Percentiles rank a stretch among this genome's conserved stretches.
Conservation (phyloP, 2,797 vertebrate species). For the Sparidentex hasta region DNA sequence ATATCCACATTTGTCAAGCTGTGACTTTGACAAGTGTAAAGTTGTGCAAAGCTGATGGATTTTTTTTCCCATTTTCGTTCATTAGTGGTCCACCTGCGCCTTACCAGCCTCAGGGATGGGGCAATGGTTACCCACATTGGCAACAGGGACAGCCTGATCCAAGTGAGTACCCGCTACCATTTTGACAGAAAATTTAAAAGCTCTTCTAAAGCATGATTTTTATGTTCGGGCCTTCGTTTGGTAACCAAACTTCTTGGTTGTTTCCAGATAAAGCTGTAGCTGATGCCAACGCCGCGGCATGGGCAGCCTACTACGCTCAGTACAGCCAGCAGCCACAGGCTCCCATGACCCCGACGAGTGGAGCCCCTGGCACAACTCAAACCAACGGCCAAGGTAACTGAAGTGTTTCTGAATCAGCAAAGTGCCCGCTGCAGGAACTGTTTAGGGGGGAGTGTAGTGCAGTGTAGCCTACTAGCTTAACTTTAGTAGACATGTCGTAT, state of each 20-base stretch:
- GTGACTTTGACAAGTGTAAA: no score
- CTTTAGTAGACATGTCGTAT: slow-evolving; percentile 18
- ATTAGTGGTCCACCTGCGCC: slow-evolving; percentile 95
- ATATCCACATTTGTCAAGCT: no score
- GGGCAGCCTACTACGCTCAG: slow-evolving; percentile 99
- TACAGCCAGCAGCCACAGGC: slow-evolving; percentile 98
- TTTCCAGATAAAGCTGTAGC: slow-evolving; percentile 95
- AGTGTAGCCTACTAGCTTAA: slow-evolving; percentile 56
- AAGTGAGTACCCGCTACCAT: slow-evolving; percentile 84
- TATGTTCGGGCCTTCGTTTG: not conserved
- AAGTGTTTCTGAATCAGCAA: not conserved
- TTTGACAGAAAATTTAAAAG: not conserved
- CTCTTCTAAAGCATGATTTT: not conserved
- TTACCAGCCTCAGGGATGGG: slow-evolving; percentile 98
- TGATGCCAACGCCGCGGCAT: slow-evolving; percentile 98
- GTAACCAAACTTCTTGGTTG: slow-evolving; percentile 13
- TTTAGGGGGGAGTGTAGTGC: slow-evolving; percentile 38
- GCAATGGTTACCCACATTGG: slow-evolving; percentile 98
- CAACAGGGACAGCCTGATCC: slow-evolving; percentile 98
- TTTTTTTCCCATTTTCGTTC: slow-evolving; percentile 17
- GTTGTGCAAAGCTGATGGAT: not conserved
- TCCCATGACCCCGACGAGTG: slow-evolving; percentile 93
- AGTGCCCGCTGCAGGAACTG: not conserved
- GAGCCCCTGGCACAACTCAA: slow-evolving; percentile 93
- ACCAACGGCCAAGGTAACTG: slow-evolving; percentile 96